A percentile compares a stretch with the other conserved stretches of the same genome.
Conservation (phyloP, 2,888 invertebrate species). For the Diarsia brunnea region DNA sequence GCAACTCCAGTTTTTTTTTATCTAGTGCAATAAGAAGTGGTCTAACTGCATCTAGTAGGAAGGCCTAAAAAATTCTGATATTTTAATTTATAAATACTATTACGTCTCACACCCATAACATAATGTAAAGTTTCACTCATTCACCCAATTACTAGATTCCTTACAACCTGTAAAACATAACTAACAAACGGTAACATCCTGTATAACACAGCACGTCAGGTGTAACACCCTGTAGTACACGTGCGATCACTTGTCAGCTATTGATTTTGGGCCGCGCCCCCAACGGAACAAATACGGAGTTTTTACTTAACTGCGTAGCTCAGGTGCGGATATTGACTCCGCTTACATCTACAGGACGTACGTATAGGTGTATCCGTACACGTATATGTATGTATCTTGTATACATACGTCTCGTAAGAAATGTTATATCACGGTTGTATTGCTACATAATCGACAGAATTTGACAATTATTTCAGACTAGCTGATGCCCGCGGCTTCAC, state of each 20-base stretch:
- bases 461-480: background rate
- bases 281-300: constrained; percentile 56
- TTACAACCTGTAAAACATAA: background rate
- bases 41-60: background rate
- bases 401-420: background rate
- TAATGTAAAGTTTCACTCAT: background rate
- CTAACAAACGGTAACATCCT: background rate
- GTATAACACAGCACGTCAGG: constrained; percentile 11
- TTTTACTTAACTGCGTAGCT: constrained; percentile 57
- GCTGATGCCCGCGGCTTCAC: no score
- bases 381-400: background rate
- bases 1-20: background rate
- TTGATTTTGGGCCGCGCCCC: constrained; percentile 68
- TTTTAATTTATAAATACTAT: background rate
- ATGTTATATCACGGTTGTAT: background rate
- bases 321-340: constrained; percentile 54
- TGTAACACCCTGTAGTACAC: constrained; percentile 42
- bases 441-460: background rate
- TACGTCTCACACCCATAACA: background rate
- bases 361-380: background rate
- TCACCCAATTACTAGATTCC: background rate
- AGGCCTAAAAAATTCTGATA: background rate
- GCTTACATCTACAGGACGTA: constrained; percentile 16
- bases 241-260: constrained; percentile 63
- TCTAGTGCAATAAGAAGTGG: background rate